Evolutionary conservation across 2,797 vertebrate species (phyloP).

Genomic region (Dipus sagitta): DNA sequence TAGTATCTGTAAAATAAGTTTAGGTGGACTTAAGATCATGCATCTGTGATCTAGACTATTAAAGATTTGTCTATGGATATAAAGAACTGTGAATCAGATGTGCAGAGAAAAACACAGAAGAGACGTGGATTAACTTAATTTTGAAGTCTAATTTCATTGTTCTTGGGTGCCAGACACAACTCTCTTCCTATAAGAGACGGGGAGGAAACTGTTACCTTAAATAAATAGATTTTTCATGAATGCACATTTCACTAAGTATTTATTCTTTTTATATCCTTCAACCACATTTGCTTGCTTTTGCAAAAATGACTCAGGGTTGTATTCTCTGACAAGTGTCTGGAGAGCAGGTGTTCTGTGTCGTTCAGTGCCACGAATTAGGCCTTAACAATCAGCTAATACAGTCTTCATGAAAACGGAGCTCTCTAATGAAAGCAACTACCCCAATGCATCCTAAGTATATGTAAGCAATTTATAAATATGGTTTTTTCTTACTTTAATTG

Average conservation of each 20-base stretch:
- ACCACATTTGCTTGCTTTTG: conserved; percentile 45
- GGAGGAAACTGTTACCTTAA: background rate
- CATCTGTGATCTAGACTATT: background rate
- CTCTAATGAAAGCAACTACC: background rate
- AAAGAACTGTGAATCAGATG: background rate
- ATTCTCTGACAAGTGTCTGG: background rate
- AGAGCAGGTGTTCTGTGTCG: background rate
- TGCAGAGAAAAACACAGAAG: background rate
- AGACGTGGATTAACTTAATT: background rate
- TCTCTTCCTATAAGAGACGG: conserved; percentile 26
- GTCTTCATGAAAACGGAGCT: background rate
- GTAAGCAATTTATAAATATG: background rate
- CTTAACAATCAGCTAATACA: background rate
- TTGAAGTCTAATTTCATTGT: background rate
- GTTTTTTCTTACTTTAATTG: conserved; percentile 41
- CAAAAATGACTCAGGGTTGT: background rate
- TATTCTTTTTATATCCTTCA: conserved; percentile 12
- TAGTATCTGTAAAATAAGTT: background rate
- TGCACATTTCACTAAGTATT: background rate
- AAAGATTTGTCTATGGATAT: background rate
- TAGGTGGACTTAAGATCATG: background rate
- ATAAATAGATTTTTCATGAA: conserved; percentile 21
- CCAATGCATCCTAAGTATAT: background rate
- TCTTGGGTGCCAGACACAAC: background rate
- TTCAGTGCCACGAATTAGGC: background rate